Base-by-base conservation (phyloP, 2,797 vertebrate species). In the Phaenicophaeus curvirostris region DNA sequence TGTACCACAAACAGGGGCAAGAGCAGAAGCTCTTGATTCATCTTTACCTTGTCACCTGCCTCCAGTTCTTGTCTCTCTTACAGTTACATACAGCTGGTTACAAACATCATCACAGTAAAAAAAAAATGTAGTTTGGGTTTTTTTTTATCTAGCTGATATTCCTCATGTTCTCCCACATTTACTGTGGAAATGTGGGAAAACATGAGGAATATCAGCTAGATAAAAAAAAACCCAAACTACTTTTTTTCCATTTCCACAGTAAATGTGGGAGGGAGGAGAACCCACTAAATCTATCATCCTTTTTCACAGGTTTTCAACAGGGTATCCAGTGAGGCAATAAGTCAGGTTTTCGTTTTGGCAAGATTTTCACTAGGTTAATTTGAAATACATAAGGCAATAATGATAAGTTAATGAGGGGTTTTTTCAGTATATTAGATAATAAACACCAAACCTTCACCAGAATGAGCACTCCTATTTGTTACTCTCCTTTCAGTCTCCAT, bases 261-360 rank as follows among this genome's bases (percentile, higher is more conserved):
- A 48, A 16, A 37, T 1, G 3, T 25, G 21, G 41, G 19, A 80
- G 9, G 39, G 11, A 74, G 15, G 31, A 91, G 6, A 67, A 15
- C 39, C 71, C 31, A 51, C 35, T 69, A 69, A 84, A 81, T 37
- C 65, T 24, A 11, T 62, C 21, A 35, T 20, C 5, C 27, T 68
- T 91, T 71, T 74, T 39, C 69, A 84, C 33, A 75, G 62, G 33
- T 90, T 91, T 88, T 90, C 73, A 90, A 21, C 55, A 79, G 79
- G 41, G 37, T 48, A 73, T 33, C 21, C n/a, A 28, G 6, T 24
- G 50, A 92, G 35, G 5, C 19, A 77, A 9, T 31, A 61, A 53
- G 41, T 51, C 42, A 69, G 21, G 27, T 61, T 39, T 78, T 17
- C 6, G 28, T 90, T 95, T 74, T 72, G n/a, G 35, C 51, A 88